phyloP scores from a whole-genome alignment of 1,140 invertebrate genomes.

The Tetramorium parvispinum region DNA sequence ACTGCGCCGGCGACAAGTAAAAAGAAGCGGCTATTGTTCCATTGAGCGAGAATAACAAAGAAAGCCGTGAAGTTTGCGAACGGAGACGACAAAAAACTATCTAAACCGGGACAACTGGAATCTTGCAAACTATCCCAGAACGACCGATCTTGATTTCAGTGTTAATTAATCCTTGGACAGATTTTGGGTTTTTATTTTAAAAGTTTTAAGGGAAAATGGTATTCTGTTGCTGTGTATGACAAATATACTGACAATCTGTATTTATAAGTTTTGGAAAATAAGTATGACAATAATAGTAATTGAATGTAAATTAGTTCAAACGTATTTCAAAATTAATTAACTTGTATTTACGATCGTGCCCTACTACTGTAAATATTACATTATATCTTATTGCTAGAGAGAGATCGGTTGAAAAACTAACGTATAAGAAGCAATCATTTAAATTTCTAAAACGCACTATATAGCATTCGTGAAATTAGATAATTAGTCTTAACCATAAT shows the following conservation, averaged over 20 bases:
- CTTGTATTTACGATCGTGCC: not conserved
- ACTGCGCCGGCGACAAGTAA: not conserved
- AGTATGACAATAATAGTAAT: not conserved
- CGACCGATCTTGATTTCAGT: not conserved
- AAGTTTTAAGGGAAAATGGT: not conserved
- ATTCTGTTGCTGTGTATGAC: not conserved
- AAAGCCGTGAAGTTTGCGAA: slow-evolving; percentile 8
- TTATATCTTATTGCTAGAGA: not conserved
- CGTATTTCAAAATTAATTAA: not conserved
- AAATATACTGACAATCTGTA: not conserved
- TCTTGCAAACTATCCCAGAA: not conserved
- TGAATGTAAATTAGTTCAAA: not conserved
- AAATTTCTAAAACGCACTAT: not conserved
- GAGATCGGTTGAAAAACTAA: not conserved
- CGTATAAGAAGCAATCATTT: not conserved
- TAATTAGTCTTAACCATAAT: not conserved
- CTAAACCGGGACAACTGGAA: not conserved
- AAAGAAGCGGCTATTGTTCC: not conserved
- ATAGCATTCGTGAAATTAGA: not conserved
- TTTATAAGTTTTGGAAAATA: not conserved
- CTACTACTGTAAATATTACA: not conserved
- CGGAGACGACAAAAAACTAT: not conserved
- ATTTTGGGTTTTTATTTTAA: not conserved
- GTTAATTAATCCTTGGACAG: not conserved
- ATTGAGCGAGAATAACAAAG: slow-evolving; percentile 9